phyloP scores from a whole-genome alignment of 1,140 invertebrate genomes.

The Octopus sinensis region DNA sequence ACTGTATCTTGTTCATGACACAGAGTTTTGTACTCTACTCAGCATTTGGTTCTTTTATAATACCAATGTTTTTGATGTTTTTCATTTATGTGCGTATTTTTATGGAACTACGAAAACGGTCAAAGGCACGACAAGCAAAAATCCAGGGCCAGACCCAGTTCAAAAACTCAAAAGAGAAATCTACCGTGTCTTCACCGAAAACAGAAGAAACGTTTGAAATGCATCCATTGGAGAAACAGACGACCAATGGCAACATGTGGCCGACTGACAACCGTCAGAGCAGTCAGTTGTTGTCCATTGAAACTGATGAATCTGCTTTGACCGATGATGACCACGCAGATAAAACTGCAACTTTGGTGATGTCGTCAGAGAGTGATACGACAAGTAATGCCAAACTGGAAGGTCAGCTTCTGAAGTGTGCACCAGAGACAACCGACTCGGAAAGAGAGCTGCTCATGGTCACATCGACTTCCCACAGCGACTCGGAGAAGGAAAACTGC shows the following conservation, averaged over 20 bases:
- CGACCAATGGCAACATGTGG: slow-evolving; percentile 12
- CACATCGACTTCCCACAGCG: neutral
- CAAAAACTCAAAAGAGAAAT: neutral
- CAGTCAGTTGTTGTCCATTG: neutral
- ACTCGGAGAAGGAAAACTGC: neutral
- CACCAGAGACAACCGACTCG: slow-evolving; percentile 1
- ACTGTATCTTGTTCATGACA: slow-evolving; percentile 54
- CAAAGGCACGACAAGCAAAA: slow-evolving; percentile 31
- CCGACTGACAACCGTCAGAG: neutral
- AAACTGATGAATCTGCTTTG: slow-evolving; percentile 1
- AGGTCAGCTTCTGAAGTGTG: neutral
- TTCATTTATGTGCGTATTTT: slow-evolving; percentile 97
- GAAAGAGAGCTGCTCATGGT: slow-evolving; percentile 11
- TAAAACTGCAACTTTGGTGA: neutral
- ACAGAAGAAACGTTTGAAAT: neutral
- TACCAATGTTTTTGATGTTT: slow-evolving; percentile 92
- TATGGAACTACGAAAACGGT: slow-evolving; percentile 61
- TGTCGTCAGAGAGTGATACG: neutral
- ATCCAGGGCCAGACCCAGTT: neutral
- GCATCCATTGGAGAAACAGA: neutral
- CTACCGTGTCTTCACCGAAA: neutral
- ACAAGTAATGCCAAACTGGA: neutral
- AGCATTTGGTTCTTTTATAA: slow-evolving; percentile 90
- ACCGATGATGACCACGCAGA: slow-evolving; percentile 7
- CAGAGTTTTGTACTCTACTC: slow-evolving; percentile 93